Conservation (phyloP, 2,888 invertebrate genomes). For the Rotaria macrura region DNA sequence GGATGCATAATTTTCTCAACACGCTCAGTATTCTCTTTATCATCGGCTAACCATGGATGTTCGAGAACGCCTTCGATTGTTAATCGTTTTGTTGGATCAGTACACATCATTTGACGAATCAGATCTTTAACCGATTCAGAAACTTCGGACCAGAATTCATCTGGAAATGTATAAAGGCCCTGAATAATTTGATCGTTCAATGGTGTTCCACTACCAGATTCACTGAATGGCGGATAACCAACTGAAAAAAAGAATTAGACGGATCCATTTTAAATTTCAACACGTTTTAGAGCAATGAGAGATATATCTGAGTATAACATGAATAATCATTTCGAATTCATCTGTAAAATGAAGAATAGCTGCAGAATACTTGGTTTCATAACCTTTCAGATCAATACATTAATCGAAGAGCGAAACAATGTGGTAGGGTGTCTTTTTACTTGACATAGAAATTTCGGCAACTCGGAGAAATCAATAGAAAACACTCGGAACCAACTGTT, state of each 20-base stretch:
- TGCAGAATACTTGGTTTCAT: too few relatives aligned
- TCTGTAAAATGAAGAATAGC: too few relatives aligned
- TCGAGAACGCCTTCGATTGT: conserved; percentile 21
- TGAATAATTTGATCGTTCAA: conserved; percentile 62
- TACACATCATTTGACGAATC: conserved; percentile 25
- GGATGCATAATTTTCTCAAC: conserved; percentile 22
- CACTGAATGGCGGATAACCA: conserved; percentile 63
- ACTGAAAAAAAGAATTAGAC: conserved; percentile 48
- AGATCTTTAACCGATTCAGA: conserved; percentile 48
- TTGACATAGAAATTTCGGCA: too few relatives aligned
- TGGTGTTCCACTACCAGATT: conserved; percentile 41
- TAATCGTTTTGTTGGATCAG: conserved; percentile 22
- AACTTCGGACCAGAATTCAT: conserved; percentile 58
- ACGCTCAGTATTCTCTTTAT: background rate
- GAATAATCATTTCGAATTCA: too few relatives aligned
- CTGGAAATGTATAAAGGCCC: conserved; percentile 60
- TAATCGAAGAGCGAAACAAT: too few relatives aligned
- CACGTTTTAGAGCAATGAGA: too few relatives aligned
- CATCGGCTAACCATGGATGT: conserved; percentile 25
- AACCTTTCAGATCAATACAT: too few relatives aligned
- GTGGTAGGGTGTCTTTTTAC: too few relatives aligned
- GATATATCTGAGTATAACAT: too few relatives aligned
- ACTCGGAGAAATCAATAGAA: too few relatives aligned
- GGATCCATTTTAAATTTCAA: too few relatives aligned
- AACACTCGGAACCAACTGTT: too few relatives aligned